Percentiles rank a stretch among this genome's conserved stretches.
These are phyloP conservation scores for Drosophila trichaetosa DNA, from an alignment of 2,888 invertebrate species.

Conservation along the genomic window DNA sequence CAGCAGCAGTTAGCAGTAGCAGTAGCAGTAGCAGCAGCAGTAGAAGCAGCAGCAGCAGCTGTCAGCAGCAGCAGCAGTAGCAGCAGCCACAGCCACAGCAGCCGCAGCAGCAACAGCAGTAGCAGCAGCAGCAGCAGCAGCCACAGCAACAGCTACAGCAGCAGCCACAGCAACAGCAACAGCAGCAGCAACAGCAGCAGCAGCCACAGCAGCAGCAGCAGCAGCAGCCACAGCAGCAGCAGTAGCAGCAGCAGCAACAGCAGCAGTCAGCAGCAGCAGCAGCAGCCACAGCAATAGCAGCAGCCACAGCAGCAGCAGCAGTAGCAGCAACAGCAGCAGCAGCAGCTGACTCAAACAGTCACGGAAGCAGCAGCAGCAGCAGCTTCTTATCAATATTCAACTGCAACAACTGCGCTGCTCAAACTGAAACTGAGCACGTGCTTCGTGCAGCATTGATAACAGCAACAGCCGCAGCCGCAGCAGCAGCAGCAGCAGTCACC, in stretches of 20 bases:
- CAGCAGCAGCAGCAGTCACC: conserved; percentile 11
- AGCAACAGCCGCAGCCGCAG: conserved; percentile 2
- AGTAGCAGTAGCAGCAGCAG: background rate
- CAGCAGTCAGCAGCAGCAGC: too few relatives aligned
- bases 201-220: too few relatives aligned
- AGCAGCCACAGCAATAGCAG: too few relatives aligned
- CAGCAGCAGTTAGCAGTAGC: background rate
- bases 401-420: conserved; percentile 30
- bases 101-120: background rate
- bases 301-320: background rate
- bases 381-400: conserved; percentile 38
- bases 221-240: accelerated
- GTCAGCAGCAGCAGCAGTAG: background rate
- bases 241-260: accelerated
- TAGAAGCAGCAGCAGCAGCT: background rate
- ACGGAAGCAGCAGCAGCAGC: conserved; percentile 6
- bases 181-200: too few relatives aligned
- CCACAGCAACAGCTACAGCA: too few relatives aligned
- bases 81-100: background rate
- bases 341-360: background rate
- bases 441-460: conserved; percentile 32
- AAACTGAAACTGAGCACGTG: conserved; percentile 38
- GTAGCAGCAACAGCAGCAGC: background rate
- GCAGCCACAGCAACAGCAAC: accelerated
- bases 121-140: too few relatives aligned